A percentile compares a stretch with the other conserved stretches of the same genome.
These are phyloP conservation scores for Cheilosia vulpina DNA, from an alignment of 2,888 invertebrate genomes.

Conservation along the genomic window DNA sequence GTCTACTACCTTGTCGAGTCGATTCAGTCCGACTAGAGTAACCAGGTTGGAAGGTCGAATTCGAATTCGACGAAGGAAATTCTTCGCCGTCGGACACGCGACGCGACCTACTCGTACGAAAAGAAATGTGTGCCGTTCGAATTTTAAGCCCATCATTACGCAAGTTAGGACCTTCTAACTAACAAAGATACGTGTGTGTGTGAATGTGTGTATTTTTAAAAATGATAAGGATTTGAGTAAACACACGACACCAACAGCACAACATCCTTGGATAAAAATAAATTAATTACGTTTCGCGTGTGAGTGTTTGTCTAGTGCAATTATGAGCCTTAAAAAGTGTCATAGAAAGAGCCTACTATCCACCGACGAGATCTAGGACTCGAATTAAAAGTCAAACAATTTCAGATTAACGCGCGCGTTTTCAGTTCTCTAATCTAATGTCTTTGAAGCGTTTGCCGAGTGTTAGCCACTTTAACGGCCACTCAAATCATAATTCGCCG, in stretches of 20 bases:
- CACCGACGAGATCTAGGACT: slow-evolving; percentile 3
- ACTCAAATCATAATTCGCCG: slow-evolving; percentile 76
- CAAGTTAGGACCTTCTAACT: slow-evolving; percentile 21
- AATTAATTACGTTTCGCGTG: slow-evolving; percentile 57
- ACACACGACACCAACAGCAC: slow-evolving; percentile 38
- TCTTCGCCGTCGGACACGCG: slow-evolving; percentile 83
- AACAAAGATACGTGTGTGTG: slow-evolving; percentile 19
- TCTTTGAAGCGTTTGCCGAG: slow-evolving; percentile 87
- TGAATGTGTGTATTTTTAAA: slow-evolving; percentile 1
- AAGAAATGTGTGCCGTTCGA: slow-evolving; percentile 20
- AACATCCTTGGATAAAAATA: slow-evolving; percentile 65
- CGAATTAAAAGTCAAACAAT: slow-evolving; percentile 42
- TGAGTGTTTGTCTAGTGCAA: slow-evolving; percentile 43
- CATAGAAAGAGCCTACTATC: slow-evolving; percentile 24
- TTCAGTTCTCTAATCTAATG: slow-evolving; percentile 82
- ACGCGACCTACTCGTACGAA: slow-evolving; percentile 32
- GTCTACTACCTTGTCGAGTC: slow-evolving; percentile 69
- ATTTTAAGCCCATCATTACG: slow-evolving; percentile 49
- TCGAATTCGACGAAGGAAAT: slow-evolving; percentile 59
- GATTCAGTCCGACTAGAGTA: slow-evolving; percentile 75
- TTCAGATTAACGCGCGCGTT: slow-evolving; percentile 20
- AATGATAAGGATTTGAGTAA: slow-evolving; percentile 59
- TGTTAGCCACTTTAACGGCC: slow-evolving; percentile 81
- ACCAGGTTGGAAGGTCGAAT: slow-evolving; percentile 76
- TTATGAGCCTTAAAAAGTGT: slow-evolving; percentile 43